phyloP scores from a whole-genome alignment of 1,140 invertebrate genomes.

The Drosophila tristis region DNA sequence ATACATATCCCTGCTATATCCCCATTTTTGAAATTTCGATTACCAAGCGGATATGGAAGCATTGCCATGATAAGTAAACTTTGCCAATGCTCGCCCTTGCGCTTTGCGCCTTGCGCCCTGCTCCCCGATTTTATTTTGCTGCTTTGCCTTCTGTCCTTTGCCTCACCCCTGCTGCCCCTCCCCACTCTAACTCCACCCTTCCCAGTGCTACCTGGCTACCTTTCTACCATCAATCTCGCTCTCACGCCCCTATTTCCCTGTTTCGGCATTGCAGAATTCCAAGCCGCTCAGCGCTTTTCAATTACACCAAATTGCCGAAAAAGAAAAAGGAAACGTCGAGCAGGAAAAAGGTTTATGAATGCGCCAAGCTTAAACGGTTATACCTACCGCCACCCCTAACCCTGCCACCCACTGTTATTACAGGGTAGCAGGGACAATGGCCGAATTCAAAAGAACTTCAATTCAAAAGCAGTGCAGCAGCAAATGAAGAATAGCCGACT shows the following conservation, averaged over 20 bases:
- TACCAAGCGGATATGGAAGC: slow-evolving; percentile 69
- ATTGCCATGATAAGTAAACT: slow-evolving; percentile 57
- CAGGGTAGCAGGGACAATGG: slow-evolving; percentile 8
- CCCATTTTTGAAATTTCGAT: slow-evolving; percentile 65
- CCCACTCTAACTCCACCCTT: no score
- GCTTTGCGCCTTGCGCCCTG: no score
- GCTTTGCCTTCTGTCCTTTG: slow-evolving; percentile 6
- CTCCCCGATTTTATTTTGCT: no score
- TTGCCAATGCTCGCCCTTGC: slow-evolving; percentile 8
- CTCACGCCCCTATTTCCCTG: slow-evolving; percentile 8
- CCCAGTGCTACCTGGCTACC: not conserved
- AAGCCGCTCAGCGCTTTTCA: slow-evolving; percentile 54
- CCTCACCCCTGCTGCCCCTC: no score
- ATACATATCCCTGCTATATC: slow-evolving; percentile 25
- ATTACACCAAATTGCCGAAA: slow-evolving; percentile 52
- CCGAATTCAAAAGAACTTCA: no score
- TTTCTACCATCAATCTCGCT: slow-evolving; percentile 14
- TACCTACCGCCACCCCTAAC: not conserved
- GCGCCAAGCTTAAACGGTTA: slow-evolving; percentile 26
- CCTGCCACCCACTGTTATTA: not conserved
- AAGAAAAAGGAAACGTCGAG: slow-evolving; percentile 22
- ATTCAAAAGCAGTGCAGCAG: not conserved
- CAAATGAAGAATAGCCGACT: no score
- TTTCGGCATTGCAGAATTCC: slow-evolving; percentile 29
- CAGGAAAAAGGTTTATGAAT: slow-evolving; percentile 47